Percentiles rank a stretch among this genome's conserved stretches.
Conservation (phyloP, 2,113 vertebrate species). For the Pituophis catenifer region DNA sequence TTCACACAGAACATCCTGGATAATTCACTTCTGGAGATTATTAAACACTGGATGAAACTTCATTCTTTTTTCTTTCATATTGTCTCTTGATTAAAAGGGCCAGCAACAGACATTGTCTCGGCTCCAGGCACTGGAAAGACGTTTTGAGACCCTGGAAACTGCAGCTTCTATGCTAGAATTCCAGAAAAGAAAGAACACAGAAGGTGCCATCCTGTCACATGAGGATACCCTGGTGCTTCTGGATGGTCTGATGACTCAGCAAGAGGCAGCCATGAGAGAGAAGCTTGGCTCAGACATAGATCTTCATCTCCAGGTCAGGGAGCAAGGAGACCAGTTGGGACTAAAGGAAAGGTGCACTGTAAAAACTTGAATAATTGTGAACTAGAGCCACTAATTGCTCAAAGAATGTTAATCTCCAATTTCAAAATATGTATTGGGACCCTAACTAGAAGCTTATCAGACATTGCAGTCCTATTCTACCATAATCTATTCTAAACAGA, state of each 20-base stretch:
- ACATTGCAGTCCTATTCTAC: not conserved
- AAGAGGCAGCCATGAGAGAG: slow-evolving; percentile 61
- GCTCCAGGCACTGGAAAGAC: slow-evolving; percentile 71
- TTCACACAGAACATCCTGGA: not conserved
- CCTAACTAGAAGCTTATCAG: not conserved
- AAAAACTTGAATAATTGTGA: not conserved
- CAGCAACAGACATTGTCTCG: slow-evolving; percentile 64
- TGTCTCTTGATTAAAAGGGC: slow-evolving; percentile 27
- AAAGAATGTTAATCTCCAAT: not conserved
- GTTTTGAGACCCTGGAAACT: slow-evolving; percentile 61
- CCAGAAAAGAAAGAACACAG: not conserved
- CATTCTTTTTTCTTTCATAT: fast-evolving
- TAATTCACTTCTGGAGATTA: not conserved
- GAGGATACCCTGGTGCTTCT: slow-evolving; percentile 57
- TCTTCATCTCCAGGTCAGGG: slow-evolving; percentile 61
- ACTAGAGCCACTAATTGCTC: not conserved
- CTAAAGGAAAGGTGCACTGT: not conserved
- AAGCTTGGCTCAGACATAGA: slow-evolving; percentile 43
- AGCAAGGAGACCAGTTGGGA: not conserved
- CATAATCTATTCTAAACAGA: not conserved
- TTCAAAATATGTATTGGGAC: not conserved
- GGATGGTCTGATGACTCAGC: slow-evolving; percentile 67
- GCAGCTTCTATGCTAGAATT: slow-evolving; percentile 55
- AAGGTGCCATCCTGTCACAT: not conserved
- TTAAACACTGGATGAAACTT: not conserved